A percentile compares a stretch with the other conserved stretches of the same genome.
Evolutionary conservation across 2,113 vertebrate genomes (phyloP).

Genomic region (Rhabdomys dilectus): DNA sequence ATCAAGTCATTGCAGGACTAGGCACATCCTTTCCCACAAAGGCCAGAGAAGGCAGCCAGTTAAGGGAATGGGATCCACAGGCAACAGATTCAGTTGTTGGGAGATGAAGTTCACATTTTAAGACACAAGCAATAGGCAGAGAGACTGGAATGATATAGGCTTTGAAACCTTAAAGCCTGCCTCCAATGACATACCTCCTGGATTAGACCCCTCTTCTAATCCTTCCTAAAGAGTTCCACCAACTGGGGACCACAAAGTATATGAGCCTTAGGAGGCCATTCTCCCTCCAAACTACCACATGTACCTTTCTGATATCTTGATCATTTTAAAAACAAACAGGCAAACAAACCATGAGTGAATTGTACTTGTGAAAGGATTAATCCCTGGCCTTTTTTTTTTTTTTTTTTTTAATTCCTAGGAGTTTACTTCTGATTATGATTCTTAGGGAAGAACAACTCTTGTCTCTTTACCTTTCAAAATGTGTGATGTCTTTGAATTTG

Average conservation of each 20-base stretch:
- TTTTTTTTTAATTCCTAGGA: background rate
- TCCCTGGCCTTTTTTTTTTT: background rate
- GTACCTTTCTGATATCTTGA: background rate
- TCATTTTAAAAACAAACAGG: background rate
- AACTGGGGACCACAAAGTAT: background rate
- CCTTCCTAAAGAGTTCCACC: background rate
- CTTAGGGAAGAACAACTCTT: background rate
- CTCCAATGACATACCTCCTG: background rate
- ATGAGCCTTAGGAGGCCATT: background rate
- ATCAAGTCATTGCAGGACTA: too few relatives aligned
- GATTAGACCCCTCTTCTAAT: background rate
- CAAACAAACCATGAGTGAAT: background rate
- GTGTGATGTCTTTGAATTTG: slow-evolving; percentile 2
- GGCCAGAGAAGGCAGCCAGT: too few relatives aligned
- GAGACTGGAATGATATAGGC: background rate
- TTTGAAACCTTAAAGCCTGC: background rate
- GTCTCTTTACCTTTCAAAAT: slow-evolving; percentile 29
- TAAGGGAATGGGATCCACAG: too few relatives aligned
- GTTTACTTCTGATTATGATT: background rate
- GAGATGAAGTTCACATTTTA: background rate
- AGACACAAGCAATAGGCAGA: background rate
- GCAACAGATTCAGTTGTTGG: too few relatives aligned
- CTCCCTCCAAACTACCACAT: background rate
- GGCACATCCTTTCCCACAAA: too few relatives aligned
- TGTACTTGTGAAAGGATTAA: background rate